These are phyloP conservation scores for Macroglossus sobrinus DNA, from an alignment of 2,113 vertebrate species.

Conservation along the genomic window DNA sequence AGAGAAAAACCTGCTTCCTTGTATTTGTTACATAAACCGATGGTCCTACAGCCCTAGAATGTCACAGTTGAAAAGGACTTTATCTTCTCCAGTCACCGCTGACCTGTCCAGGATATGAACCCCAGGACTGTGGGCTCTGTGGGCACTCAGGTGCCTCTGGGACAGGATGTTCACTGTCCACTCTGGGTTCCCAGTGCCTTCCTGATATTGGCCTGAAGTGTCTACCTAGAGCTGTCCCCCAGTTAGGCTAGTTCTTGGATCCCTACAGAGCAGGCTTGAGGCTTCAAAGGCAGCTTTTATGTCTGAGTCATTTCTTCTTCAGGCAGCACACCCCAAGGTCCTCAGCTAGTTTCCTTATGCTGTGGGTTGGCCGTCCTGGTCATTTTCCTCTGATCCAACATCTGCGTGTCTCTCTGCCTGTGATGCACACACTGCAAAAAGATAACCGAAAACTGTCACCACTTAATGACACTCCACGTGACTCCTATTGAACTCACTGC, in stretches of 20 bases:
- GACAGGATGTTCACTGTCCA: neutral
- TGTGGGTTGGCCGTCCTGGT: neutral
- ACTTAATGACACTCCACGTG: neutral
- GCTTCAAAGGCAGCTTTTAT: neutral
- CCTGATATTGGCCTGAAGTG: neutral
- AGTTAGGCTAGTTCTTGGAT: neutral
- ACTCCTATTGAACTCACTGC: neutral
- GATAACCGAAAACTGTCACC: neutral
- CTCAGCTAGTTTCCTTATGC: neutral
- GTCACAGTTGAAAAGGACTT: neutral
- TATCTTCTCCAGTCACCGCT: neutral
- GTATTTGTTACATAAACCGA: neutral
- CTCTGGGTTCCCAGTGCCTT: neutral
- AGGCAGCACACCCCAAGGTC: neutral
- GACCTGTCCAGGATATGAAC: neutral
- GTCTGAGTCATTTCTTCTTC: neutral
- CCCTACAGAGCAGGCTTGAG: neutral
- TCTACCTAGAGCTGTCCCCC: neutral
- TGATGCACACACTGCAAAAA: neutral
- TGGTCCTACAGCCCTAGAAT: neutral
- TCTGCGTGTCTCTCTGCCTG: neutral
- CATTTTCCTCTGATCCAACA: neutral
- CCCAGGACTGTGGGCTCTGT: neutral
- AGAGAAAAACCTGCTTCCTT: neutral
- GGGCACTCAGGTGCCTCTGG: neutral